phyloP scores from a whole-genome alignment of 2,888 invertebrate species.

The Meiosimyza platycephala region DNA sequence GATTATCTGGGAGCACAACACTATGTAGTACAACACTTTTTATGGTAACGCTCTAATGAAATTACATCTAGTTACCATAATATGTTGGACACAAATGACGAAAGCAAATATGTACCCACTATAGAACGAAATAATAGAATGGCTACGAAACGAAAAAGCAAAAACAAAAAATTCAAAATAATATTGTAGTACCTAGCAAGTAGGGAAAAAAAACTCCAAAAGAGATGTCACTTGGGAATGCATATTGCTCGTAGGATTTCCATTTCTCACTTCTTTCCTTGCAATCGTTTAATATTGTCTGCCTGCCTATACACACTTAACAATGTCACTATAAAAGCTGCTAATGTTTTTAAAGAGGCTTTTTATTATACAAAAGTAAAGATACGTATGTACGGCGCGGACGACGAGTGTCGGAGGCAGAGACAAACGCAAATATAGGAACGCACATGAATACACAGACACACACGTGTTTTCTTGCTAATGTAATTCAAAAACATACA shows the following conservation, averaged over 20 bases:
- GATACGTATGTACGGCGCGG: conserved; percentile 49
- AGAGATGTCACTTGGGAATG: conserved; percentile 23
- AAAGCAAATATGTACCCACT: conserved; percentile 18
- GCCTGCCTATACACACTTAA: conserved; percentile 19
- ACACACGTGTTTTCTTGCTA: conserved; percentile 26
- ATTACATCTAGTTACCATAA: conserved; percentile 22
- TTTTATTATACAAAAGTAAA: conserved; percentile 57
- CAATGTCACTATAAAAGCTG: conserved; percentile 57
- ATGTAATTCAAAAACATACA: conserved; percentile 35
- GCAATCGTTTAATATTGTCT: conserved; percentile 15
- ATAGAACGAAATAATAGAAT: background rate
- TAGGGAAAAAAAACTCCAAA: conserved; percentile 24
- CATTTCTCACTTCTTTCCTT: conserved; percentile 16
- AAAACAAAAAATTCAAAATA: conserved; percentile 27
- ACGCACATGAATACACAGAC: conserved; percentile 10
- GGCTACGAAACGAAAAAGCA: background rate
- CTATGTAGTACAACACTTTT: conserved; percentile 6
- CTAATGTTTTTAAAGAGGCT: conserved; percentile 61
- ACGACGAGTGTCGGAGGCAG: conserved; percentile 49
- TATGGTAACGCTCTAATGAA: conserved; percentile 11
- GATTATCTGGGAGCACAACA: conserved; percentile 42
- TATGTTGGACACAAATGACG: conserved; percentile 26
- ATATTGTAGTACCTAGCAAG: conserved; percentile 19
- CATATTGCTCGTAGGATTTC: conserved; percentile 25
- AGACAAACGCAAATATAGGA: conserved; percentile 38